These are phyloP conservation scores for Sciurus vulgaris DNA, from an alignment of 2,797 vertebrate species.

Conservation along the genomic window DNA sequence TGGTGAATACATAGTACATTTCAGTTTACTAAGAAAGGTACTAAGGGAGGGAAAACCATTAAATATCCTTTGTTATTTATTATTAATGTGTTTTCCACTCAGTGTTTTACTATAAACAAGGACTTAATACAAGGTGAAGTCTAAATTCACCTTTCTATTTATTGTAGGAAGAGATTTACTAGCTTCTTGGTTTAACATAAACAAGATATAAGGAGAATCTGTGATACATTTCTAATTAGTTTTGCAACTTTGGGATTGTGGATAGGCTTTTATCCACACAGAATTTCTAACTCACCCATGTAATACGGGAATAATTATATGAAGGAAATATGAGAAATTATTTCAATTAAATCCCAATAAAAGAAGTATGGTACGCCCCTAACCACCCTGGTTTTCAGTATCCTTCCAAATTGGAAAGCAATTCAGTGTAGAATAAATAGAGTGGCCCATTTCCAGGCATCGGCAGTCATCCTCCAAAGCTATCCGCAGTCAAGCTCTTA, in stretches of 20 bases:
- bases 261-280: neutral
- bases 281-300: neutral
- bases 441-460: neutral
- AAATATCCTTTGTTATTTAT: neutral
- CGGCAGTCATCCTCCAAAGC: neutral
- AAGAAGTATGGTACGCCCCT: neutral
- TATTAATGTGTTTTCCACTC: slow-evolving; percentile 25
- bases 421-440: neutral
- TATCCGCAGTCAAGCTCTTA: neutral
- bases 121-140: neutral
- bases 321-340: slow-evolving; percentile 35
- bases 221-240: neutral
- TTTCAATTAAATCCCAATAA: neutral
- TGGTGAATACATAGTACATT: neutral
- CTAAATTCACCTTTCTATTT: slow-evolving; percentile 43
- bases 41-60: neutral
- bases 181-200: neutral
- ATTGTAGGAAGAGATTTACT: neutral
- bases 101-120: neutral
- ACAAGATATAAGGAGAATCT: neutral
- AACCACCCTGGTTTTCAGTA: neutral
- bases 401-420: neutral
- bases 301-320: neutral
- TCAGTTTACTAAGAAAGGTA: slow-evolving; percentile 6
- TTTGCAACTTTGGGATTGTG: neutral